A percentile compares a stretch with the other conserved stretches of the same genome.
Evolutionary conservation across 2,888 invertebrate genomes (phyloP).

Genomic region (Eristalis intricaria): DNA sequence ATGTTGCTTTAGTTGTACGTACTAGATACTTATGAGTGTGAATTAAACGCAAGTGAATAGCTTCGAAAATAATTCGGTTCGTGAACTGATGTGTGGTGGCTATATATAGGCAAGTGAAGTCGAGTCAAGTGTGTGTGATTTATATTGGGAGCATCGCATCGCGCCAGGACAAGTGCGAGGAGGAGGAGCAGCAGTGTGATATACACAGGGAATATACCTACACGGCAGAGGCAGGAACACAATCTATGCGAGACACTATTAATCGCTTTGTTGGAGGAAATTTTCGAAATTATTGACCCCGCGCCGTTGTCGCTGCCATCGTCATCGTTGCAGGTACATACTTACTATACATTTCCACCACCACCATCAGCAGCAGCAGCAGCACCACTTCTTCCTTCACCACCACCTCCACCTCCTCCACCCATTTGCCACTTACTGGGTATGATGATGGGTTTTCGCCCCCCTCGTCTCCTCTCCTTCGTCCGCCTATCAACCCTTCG

Average conservation of each 20-base stretch:
- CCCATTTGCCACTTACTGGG: background rate
- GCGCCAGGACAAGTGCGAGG: background rate
- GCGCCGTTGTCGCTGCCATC: conserved; percentile 68
- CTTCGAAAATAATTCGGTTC: conserved; percentile 3
- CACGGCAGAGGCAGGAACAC: conserved; percentile 20
- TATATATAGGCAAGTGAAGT: background rate
- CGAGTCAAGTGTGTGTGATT: background rate
- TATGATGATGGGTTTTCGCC: conserved; percentile 1
- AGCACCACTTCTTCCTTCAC: background rate
- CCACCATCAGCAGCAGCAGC: background rate
- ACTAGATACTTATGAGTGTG: conserved; percentile 15
- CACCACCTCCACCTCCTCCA: background rate
- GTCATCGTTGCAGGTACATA: conserved; percentile 67
- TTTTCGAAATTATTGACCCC: conserved; percentile 75
- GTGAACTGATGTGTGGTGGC: conserved; percentile 53
- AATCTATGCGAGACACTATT: conserved; percentile 52
- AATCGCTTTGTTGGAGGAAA: conserved; percentile 72
- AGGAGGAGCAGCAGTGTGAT: background rate
- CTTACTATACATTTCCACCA: conserved; percentile 34
- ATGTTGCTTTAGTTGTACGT: conserved; percentile 20
- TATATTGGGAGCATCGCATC: conserved; percentile 16
- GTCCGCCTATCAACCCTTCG: background rate
- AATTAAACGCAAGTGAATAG: conserved; percentile 41
- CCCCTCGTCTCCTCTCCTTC: background rate
- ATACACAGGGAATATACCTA: background rate